Evolutionary conservation across 1,140 invertebrate species (phyloP), one percentile per base, ranked within the genome.

Genomic region (Dendroctonus ponderosae): DNA sequence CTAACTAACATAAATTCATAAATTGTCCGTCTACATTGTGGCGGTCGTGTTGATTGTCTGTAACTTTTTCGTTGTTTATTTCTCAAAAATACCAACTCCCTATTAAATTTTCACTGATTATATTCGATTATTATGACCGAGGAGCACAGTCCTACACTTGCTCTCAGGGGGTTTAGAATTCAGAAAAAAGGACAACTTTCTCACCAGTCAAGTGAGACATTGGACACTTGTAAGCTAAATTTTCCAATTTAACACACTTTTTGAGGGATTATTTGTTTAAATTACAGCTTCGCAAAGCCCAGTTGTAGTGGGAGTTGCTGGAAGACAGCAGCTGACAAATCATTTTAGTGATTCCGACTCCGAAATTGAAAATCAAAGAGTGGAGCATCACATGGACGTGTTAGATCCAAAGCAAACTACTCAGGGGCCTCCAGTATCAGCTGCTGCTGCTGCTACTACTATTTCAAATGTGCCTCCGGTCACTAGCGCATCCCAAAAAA

Each of bases 281-380:
- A 11, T 64, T 70, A 15, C 38, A 71, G 61, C 70, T 15, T n/a
- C 50, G 44, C 56, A 62, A 39, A 62, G 44, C 37, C 42, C 62
- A 6, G 43, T 11, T 44, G 37, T 39, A 3, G 6, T 14, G 7
- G 38, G n/a, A 26, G 8, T 49, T 40, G 7, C 52, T 40, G 57
- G 52, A 38, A 44, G 59, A 56, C 69, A 52, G 42, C 60, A 65
- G 56, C 68, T 71, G 26, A 71, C 76, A 11, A 69, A 72, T 44
- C 66, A 69, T 15, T 69, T 74, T 50, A 69, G 71, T 41, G 76
- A 78, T 70, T 74, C 73, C 9, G 76, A 78, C 69, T 77, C 77
- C 0, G 76, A 77, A 58, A 60, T 68, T 61, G 75, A 76, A 46
- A 59, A 40, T 59, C 26, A 26, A 26, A 26, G 26, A 66, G 26